Evolutionary conservation across 2,113 vertebrate species (phyloP).

Genomic region (Hippocampus abdominalis): DNA sequence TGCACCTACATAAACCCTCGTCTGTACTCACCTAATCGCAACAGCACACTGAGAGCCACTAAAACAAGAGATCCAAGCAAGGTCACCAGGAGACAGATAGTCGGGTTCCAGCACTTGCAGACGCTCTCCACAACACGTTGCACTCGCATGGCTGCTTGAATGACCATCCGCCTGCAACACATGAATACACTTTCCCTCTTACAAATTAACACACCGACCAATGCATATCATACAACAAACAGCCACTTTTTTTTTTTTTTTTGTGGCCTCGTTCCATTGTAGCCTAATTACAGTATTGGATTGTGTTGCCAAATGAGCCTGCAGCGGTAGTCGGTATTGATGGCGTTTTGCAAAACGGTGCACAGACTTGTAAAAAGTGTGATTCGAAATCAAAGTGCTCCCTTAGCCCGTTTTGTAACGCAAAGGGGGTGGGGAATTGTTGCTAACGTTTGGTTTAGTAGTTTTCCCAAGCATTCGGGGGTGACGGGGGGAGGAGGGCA

Average conservation of each 20-base stretch:
- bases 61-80: constrained; percentile 63
- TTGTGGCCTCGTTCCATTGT: constrained; percentile 30
- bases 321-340: constrained; percentile 48
- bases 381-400: constrained; percentile 15
- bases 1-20: too few species aligned
- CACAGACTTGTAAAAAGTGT: constrained; percentile 10
- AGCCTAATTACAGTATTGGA: constrained; percentile 57
- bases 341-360: constrained; percentile 11
- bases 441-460: background rate
- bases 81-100: constrained; percentile 58
- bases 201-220: background rate
- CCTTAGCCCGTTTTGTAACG: constrained; percentile 1
- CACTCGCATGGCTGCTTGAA: constrained; percentile 65
- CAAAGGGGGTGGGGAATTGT: background rate
- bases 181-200: constrained; percentile 20
- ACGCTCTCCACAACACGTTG: constrained; percentile 53
- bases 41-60: constrained; percentile 50
- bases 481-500: constrained; percentile 8
- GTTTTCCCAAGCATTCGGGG: constrained; percentile 7
- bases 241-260: constrained; percentile 3
- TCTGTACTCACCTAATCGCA: constrained; percentile 59
- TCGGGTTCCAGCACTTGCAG: constrained; percentile 61
- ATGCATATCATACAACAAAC: constrained; percentile 11
- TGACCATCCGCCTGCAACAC: constrained; percentile 51
- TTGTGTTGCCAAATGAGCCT: constrained; percentile 42